Conservation (phyloP, 2,797 vertebrate species). For the Alosa sapidissima region DNA sequence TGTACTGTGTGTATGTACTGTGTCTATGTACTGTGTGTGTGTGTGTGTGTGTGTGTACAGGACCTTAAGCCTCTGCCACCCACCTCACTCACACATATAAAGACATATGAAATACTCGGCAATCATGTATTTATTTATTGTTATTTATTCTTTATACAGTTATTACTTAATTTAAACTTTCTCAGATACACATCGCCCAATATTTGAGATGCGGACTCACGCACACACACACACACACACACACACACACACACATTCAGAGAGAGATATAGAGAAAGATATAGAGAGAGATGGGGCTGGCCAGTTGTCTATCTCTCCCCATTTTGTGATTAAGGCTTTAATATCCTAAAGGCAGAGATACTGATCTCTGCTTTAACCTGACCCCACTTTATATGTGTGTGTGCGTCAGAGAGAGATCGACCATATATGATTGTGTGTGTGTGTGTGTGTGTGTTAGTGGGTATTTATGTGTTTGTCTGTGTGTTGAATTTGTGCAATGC, state of each 20-base stretch:
- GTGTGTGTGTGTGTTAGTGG: slow-evolving; percentile 30
- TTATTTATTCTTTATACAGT: slow-evolving; percentile 49
- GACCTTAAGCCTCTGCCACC: background rate
- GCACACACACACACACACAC: slow-evolving; percentile 53
- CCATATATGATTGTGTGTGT: background rate
- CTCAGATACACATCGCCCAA: slow-evolving; percentile 69
- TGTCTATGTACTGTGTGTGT: background rate
- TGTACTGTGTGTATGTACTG: background rate
- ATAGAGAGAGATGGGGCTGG: background rate
- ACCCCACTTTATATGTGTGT: slow-evolving; percentile 61
- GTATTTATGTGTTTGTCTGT: background rate
- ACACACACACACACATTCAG: background rate
- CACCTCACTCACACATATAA: background rate
- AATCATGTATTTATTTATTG: slow-evolving; percentile 16
- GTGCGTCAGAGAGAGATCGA: slow-evolving; percentile 9
- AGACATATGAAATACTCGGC: background rate
- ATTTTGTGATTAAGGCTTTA: slow-evolving; percentile 75
- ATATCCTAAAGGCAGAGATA: slow-evolving; percentile 73
- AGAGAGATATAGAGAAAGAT: background rate
- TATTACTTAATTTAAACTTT: slow-evolving; percentile 67
- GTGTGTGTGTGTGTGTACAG: background rate
- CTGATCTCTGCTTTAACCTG: slow-evolving; percentile 68
- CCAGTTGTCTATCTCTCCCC: slow-evolving; percentile 37
- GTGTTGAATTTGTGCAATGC: slow-evolving; percentile 20
- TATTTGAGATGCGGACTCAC: slow-evolving; percentile 67